These are phyloP conservation scores for Musca domestica DNA, from an alignment of 1,140 invertebrate genomes.

Conservation along the genomic window DNA sequence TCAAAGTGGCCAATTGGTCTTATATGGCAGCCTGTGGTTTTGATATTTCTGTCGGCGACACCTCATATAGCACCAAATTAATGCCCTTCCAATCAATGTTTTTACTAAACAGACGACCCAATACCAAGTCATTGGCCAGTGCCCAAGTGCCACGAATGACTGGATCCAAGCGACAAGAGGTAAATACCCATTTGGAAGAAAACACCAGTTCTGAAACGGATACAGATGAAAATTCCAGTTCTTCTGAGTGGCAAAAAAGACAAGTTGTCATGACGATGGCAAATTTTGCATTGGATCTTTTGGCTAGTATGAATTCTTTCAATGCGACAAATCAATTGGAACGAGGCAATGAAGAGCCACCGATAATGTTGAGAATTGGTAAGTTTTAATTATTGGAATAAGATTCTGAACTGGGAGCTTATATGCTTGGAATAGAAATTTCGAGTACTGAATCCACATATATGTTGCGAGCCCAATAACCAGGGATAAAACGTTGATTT, in stretches of 20 bases:
- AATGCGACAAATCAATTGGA: slow-evolving; percentile 52
- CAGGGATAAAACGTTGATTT: no score
- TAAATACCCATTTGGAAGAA: not conserved
- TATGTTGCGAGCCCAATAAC: no score
- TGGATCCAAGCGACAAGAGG: not conserved
- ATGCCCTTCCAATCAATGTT: no score
- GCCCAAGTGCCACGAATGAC: not conserved
- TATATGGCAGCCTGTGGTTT: slow-evolving; percentile 94
- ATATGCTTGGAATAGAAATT: no score
- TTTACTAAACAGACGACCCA: no score
- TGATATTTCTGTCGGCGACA: slow-evolving; percentile 62
- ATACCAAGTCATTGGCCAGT: no score
- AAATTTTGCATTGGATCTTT: slow-evolving; percentile 57
- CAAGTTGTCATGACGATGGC: slow-evolving; percentile 52
- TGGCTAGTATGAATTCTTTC: slow-evolving; percentile 45
- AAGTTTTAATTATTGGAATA: slow-evolving; percentile 33
- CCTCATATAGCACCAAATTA: slow-evolving; percentile 37
- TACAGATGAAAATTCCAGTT: no score
- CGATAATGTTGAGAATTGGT: slow-evolving; percentile 58
- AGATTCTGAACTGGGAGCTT: no score
- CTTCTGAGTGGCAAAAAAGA: no score
- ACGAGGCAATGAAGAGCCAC: slow-evolving; percentile 54
- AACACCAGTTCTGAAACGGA: slow-evolving; percentile 24
- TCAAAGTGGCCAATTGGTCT: slow-evolving; percentile 89
- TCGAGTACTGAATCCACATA: no score